These are phyloP conservation scores for Chrosomus eos DNA, from an alignment of 2,797 vertebrate genomes.

Conservation along the genomic window DNA sequence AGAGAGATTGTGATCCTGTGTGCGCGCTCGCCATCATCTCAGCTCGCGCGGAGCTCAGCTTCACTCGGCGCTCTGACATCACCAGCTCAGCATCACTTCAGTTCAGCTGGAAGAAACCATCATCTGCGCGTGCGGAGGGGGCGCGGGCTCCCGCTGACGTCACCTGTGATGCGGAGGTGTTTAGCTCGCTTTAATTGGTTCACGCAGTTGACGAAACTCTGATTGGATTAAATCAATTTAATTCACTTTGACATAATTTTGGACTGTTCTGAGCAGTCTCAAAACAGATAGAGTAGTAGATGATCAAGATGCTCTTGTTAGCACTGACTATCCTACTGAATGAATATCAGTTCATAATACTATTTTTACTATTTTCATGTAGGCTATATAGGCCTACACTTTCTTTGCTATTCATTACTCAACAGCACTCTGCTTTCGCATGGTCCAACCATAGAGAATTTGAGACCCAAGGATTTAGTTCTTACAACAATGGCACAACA, in stretches of 20 bases:
- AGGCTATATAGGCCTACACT: not conserved
- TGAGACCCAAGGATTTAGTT: not conserved
- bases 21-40: constrained; percentile 60
- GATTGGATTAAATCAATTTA: not conserved
- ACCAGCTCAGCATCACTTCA: constrained; percentile 44
- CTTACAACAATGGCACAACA: not conserved
- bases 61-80: constrained; percentile 56
- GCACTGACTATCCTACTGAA: not conserved
- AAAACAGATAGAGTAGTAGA: not conserved
- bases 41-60: constrained; percentile 53
- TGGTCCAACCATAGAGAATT: not conserved
- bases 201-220: not conserved
- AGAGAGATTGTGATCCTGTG: constrained; percentile 24
- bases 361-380: not conserved
- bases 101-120: not conserved
- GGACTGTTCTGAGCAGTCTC: not conserved
- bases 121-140: not conserved
- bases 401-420: not conserved
- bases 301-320: not conserved
- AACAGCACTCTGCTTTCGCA: not conserved
- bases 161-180: not conserved
- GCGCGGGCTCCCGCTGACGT: not conserved
- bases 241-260: not conserved
- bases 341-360: not conserved
- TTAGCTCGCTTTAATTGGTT: not conserved